Evolutionary conservation across 2,888 invertebrate species (phyloP).

Genomic region (Agonopterix heracliana): DNA sequence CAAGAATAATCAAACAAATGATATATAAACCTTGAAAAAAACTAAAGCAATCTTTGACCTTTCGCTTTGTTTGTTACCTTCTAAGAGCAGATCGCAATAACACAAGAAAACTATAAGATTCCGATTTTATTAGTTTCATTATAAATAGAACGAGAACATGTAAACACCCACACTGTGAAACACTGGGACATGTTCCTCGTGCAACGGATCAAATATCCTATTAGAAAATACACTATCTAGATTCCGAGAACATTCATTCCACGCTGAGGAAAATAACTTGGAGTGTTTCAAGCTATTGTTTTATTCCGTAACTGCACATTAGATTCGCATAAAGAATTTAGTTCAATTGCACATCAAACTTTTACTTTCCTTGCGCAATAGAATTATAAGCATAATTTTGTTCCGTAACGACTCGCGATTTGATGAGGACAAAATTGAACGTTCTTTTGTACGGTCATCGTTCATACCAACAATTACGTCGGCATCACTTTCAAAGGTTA

Average conservation of each 20-base stretch:
- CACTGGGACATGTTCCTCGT: slow-evolving; percentile 4
- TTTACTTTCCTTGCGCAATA: slow-evolving; percentile 36
- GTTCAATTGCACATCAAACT: slow-evolving; percentile 29
- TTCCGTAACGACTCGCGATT: slow-evolving; percentile 26
- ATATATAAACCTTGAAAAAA: neutral
- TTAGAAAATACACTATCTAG: slow-evolving; percentile 20
- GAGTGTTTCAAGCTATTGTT: neutral
- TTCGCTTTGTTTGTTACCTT: slow-evolving; percentile 1
- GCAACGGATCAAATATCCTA: slow-evolving; percentile 32
- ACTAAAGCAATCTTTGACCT: too few species aligned
- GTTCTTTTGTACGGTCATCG: slow-evolving; percentile 42
- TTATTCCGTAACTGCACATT: neutral
- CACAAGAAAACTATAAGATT: slow-evolving; percentile 12
- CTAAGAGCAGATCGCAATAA: slow-evolving; percentile 5
- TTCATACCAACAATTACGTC: slow-evolving; percentile 35
- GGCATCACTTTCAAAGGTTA: slow-evolving; percentile 26
- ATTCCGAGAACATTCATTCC: slow-evolving; percentile 5
- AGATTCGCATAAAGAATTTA: neutral
- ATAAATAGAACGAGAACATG: slow-evolving; percentile 13
- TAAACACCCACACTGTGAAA: slow-evolving; percentile 15
- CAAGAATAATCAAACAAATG: too few species aligned
- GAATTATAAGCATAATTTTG: slow-evolving; percentile 30
- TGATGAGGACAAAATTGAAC: slow-evolving; percentile 47
- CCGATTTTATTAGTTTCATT: slow-evolving; percentile 16
- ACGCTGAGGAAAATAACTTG: neutral